Conservation (phyloP, 2,797 vertebrate genomes). For the Catamblyrhynchus diadema region DNA sequence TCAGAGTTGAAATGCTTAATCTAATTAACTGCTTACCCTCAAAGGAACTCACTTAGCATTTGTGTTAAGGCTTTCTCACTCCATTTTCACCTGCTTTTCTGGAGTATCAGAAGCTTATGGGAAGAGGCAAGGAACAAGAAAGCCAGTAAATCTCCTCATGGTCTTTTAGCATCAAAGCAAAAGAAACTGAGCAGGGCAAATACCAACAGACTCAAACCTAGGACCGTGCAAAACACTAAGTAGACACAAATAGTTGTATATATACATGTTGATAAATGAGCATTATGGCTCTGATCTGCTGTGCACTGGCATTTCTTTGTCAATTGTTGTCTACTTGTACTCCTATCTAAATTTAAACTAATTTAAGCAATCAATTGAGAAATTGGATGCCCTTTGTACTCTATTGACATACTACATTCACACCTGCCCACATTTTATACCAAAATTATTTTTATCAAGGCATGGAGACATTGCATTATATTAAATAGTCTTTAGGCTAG, state of each 20-base stretch:
- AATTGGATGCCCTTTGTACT: neutral
- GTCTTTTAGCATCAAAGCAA: neutral
- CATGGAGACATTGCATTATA: fast-evolving
- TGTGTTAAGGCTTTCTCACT: neutral
- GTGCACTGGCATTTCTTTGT: neutral
- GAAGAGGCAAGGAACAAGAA: neutral
- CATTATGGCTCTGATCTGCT: neutral
- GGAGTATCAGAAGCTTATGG: neutral
- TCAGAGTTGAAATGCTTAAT: conserved; percentile 29
- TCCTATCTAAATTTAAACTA: neutral
- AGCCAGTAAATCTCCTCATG: neutral
- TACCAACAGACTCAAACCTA: neutral
- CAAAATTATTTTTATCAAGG: neutral
- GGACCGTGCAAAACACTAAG: neutral
- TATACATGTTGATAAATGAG: neutral
- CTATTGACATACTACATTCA: neutral
- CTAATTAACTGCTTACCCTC: conserved; percentile 44
- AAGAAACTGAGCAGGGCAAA: neutral
- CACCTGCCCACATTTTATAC: neutral
- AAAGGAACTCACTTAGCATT: neutral
- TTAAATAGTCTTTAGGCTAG: neutral
- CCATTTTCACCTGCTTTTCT: neutral
- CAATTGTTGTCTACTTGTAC: neutral
- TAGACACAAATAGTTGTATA: neutral
- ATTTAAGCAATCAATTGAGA: neutral